A percentile compares a stretch with the other conserved stretches of the same genome.
Evolutionary conservation across 1,140 invertebrate species (phyloP).

Genomic region (Bombus confusus): DNA sequence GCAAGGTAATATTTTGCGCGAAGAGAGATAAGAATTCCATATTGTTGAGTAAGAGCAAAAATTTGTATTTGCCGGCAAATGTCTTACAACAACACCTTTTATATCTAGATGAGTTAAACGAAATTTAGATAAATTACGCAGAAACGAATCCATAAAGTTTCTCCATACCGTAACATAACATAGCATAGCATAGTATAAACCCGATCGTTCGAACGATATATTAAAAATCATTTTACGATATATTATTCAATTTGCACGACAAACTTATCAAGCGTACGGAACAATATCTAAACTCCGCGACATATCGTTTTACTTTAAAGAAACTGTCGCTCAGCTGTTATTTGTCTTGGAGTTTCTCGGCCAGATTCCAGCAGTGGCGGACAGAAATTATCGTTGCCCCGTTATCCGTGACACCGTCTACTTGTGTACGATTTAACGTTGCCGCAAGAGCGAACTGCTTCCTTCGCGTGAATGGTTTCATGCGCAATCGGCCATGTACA

Average conservation of each 20-base stretch:
- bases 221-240: neutral
- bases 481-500: conserved; percentile 37
- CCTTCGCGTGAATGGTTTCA: conserved; percentile 37
- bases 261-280: neutral
- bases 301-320: neutral
- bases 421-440: conserved; percentile 36
- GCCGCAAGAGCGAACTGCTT: conserved; percentile 32
- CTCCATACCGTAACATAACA: neutral
- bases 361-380: neutral
- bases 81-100: too few relatives aligned
- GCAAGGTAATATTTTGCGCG: neutral
- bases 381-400: conserved; percentile 10
- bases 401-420: conserved; percentile 37
- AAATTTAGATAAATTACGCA: neutral
- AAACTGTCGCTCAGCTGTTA: neutral
- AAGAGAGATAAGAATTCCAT: neutral
- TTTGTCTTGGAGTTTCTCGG: neutral
- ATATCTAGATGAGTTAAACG: neutral
- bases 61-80: neutral
- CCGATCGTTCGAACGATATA: too few relatives aligned
- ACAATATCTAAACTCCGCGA: neutral
- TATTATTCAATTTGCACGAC: neutral
- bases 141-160: neutral
- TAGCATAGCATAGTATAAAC: too few relatives aligned
- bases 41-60: neutral